A percentile compares a stretch with the other conserved stretches of the same genome.
These are phyloP conservation scores for Anoura caudifer DNA, from an alignment of 2,113 vertebrate species.

Conservation along the genomic window DNA sequence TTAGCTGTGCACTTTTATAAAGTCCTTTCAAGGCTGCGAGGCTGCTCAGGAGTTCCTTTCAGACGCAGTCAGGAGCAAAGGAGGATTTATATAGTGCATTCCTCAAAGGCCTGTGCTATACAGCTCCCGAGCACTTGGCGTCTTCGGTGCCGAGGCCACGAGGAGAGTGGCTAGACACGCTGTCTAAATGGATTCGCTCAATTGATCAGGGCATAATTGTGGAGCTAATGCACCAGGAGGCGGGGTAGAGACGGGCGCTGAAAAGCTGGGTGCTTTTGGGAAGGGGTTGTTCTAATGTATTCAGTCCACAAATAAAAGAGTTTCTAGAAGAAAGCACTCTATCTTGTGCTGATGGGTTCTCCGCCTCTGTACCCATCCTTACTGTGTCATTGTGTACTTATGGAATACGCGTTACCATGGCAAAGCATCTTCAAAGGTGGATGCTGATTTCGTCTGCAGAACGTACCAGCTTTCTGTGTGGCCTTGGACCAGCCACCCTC, in stretches of 20 bases:
- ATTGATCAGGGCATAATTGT: neutral
- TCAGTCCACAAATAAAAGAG: neutral
- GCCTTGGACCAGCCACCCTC: neutral
- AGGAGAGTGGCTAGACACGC: neutral
- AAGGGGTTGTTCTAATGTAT: neutral
- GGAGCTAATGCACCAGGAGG: constrained; percentile 16
- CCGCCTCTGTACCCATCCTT: neutral
- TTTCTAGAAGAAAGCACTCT: neutral
- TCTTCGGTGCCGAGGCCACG: neutral
- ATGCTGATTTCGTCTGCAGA: neutral
- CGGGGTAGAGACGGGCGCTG: neutral
- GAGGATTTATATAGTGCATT: neutral
- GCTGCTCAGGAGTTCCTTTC: neutral
- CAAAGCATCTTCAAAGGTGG: neutral
- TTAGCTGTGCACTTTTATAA: neutral
- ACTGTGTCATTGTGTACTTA: neutral
- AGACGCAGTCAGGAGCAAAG: neutral
- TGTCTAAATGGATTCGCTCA: neutral
- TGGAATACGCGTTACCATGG: neutral
- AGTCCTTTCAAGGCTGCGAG: neutral
- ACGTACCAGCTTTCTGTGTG: neutral
- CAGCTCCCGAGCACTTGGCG: neutral
- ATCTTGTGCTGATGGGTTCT: neutral
- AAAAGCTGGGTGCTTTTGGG: neutral
- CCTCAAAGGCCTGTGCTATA: neutral